Conservation (phyloP, 2,113 vertebrate species). For the Odocoileus hemionus region DNA sequence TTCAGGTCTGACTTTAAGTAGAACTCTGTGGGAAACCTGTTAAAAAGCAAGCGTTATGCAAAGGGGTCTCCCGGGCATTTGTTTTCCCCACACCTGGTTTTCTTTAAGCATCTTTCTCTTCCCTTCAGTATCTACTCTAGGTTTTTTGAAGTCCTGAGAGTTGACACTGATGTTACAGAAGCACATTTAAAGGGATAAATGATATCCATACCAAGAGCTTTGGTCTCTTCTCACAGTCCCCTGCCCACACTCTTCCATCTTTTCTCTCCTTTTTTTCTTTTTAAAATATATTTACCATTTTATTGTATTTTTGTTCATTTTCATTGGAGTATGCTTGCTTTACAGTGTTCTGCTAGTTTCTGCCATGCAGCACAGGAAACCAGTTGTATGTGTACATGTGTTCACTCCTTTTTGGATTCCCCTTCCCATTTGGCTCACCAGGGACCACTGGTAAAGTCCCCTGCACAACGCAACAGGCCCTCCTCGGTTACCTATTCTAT, state of each 20-base stretch:
- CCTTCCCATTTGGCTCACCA: background rate
- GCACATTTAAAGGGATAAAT: background rate
- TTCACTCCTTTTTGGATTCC: background rate
- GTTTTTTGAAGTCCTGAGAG: background rate
- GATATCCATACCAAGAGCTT: rapidly evolving
- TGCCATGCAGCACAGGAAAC: background rate
- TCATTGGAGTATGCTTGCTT: background rate
- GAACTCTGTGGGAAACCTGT: background rate
- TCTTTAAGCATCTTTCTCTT: background rate
- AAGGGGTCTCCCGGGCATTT: rapidly evolving
- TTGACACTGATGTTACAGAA: no score
- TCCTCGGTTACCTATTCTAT: background rate
- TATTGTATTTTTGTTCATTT: background rate
- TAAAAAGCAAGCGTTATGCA: background rate
- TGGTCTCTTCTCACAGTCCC: background rate
- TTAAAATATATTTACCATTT: background rate
- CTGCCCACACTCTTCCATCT: background rate
- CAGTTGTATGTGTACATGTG: background rate
- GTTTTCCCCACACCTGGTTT: no score
- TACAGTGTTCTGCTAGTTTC: background rate
- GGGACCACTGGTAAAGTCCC: background rate
- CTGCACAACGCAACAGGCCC: background rate
- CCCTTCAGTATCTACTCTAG: background rate
- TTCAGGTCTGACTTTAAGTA: background rate
- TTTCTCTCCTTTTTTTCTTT: background rate